Evolutionary conservation across 1,140 invertebrate genomes (phyloP).

Genomic region (Penaeus chinensis): DNA sequence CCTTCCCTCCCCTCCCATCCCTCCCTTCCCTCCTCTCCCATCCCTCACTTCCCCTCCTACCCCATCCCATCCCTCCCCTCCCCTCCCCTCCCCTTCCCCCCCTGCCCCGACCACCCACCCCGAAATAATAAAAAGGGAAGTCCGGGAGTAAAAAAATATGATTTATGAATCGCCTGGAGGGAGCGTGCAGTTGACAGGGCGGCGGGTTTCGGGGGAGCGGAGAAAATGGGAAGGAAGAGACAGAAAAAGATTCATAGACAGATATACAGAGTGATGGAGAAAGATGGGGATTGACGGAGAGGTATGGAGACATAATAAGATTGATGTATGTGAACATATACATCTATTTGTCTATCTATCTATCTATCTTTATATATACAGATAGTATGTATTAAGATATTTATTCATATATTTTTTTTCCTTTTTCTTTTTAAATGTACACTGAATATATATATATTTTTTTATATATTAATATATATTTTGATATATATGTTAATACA

Average conservation of each 20-base stretch:
- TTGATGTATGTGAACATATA: background rate
- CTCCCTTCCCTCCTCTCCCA: no score
- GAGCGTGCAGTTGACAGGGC: conserved; percentile 43
- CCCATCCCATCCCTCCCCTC: no score
- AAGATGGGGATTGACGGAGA: background rate
- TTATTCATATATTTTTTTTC: background rate
- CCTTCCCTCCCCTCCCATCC: no score
- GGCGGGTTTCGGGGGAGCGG: background rate
- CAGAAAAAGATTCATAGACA: background rate
- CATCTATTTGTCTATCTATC: background rate
- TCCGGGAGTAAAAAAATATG: conserved; percentile 56
- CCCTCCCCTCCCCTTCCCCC: no score
- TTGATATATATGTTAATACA: no score
- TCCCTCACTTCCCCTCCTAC: no score
- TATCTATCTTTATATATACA: background rate
- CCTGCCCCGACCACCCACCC: no score
- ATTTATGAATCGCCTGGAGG: conserved; percentile 56
- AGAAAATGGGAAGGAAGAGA: background rate
- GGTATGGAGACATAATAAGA: background rate
- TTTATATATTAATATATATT: no score
- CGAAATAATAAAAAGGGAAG: conserved; percentile 22
- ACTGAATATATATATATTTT: no score
- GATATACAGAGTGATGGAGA: background rate
- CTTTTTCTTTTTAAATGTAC: background rate
- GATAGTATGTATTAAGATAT: background rate